Evolutionary conservation across 2,113 vertebrate species (phyloP), one percentile per base, ranked within the genome.

Genomic region (Sorex araneus): DNA sequence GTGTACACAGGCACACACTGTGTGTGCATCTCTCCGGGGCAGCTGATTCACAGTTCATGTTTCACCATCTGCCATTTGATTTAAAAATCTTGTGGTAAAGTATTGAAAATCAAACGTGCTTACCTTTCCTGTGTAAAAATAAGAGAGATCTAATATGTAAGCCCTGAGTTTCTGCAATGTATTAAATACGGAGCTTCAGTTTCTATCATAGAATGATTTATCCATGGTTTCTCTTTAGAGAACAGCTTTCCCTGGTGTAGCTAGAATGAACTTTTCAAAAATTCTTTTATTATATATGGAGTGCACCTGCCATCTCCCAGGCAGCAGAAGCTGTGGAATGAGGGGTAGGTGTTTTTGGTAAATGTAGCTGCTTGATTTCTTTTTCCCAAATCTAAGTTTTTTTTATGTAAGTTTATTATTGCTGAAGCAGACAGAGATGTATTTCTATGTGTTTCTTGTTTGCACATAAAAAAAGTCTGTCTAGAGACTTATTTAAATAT

Each of bases 31-130:
- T 85, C 47, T 76, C 79, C 1, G 1, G 75, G 50, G 74, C 50
- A 34, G 18, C 47, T 71, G 16, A 9, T 43, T 73, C 43, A 15
- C 1, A 63, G 25, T 66, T 66, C 10, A 66, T 66, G 57, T 50
- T 79, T 43, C 45, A 32, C 16, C 19, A 28, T 9, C 83, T 47
- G 4, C 34, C 43, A 8, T 54, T 84, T 91, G 66, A 78, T 40
- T 93, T 87, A 69, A 94, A 40, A 40, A 40, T 40, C 40, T 40
- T 40, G 40, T 40, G 40, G 40, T n/a, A 47, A 91, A 86, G 34
- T 40, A 11, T 60, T 75, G 63, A 87, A 92, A 77, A 78, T 80
- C 21, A 71, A 67, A 64, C 64, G 5, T 8, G 74, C 18, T 78
- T 6, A 15, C 84, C 9, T 84, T 19, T 81, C 76, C 8, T 83